A percentile compares a stretch with the other conserved stretches of the same genome.
Evolutionary conservation across 2,888 invertebrate species (phyloP).

Genomic region (Drepana falcataria): DNA sequence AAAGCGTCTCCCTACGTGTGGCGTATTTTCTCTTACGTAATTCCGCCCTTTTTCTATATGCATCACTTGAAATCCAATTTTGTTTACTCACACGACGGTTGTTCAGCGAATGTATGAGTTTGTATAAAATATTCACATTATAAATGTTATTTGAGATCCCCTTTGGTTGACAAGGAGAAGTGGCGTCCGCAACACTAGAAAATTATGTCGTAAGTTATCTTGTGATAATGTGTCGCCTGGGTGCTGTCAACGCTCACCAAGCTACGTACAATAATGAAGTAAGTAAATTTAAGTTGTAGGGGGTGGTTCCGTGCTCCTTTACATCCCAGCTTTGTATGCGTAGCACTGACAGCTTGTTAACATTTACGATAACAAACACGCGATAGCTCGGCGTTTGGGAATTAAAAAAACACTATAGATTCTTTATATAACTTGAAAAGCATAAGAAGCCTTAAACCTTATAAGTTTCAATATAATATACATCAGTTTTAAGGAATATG

Average conservation of each 20-base stretch:
- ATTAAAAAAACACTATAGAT: too few species aligned
- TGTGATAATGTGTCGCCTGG: conserved; percentile 19
- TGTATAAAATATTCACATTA: conserved; percentile 41
- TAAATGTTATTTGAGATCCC: conserved; percentile 36
- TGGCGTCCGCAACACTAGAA: conserved; percentile 15
- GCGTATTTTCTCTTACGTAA: conserved; percentile 18
- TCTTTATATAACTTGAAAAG: too few species aligned
- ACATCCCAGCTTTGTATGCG: too few species aligned
- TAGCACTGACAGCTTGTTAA: too few species aligned
- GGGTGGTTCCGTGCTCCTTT: too few species aligned
- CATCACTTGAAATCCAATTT: conserved; percentile 37
- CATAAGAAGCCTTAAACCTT: too few species aligned
- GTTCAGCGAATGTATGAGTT: conserved; percentile 32
- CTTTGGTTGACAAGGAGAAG: conserved; percentile 19
- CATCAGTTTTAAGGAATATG: too few species aligned
- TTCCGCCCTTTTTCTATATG: conserved; percentile 22
- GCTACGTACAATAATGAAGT: too few species aligned
- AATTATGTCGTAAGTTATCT: conserved; percentile 10
- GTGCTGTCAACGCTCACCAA: conserved; percentile 1
- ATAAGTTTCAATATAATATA: too few species aligned
- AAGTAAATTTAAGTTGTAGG: too few species aligned
- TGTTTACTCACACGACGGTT: conserved; percentile 27
- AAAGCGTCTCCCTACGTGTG: conserved; percentile 12
- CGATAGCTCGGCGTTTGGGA: too few species aligned
- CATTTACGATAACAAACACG: too few species aligned